phyloP scores from a whole-genome alignment of 1,140 invertebrate species.

The Pygmarrhopalites habei region DNA sequence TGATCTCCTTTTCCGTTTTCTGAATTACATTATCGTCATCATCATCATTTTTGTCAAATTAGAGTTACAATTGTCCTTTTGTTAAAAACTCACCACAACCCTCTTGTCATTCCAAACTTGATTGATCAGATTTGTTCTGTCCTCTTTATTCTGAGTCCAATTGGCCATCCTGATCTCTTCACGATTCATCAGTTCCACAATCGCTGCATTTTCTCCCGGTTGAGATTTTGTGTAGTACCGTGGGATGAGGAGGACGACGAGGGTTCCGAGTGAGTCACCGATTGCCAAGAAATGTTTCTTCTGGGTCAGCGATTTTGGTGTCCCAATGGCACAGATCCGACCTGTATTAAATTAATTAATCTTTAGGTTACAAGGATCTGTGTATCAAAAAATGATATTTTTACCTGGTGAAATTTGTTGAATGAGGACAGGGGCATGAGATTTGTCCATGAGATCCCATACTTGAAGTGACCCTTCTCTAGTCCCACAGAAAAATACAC shows the following conservation, averaged over 20 bases:
- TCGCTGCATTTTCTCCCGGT: slow-evolving; percentile 15
- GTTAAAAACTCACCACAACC: not conserved
- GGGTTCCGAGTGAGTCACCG: slow-evolving; percentile 22
- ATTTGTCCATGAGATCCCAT: slow-evolving; percentile 49
- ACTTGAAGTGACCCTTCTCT: slow-evolving; percentile 48
- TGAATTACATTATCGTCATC: not conserved
- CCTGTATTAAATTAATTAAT: too few species aligned
- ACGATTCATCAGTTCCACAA: slow-evolving; percentile 29
- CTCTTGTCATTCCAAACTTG: slow-evolving; percentile 13
- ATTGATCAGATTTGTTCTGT: slow-evolving; percentile 21
- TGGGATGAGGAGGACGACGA: slow-evolving; percentile 27
- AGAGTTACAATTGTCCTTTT: too few species aligned
- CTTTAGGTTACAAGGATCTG: too few species aligned
- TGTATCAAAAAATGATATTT: too few species aligned
- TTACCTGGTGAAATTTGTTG: slow-evolving; percentile 31
- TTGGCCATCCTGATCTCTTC: slow-evolving; percentile 26
- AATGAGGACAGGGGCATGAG: slow-evolving; percentile 44
- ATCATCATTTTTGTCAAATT: not conserved
- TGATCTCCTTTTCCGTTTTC: slow-evolving; percentile 17
- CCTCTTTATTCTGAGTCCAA: slow-evolving; percentile 26
- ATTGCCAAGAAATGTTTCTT: slow-evolving; percentile 30
- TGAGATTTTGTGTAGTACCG: slow-evolving; percentile 19
- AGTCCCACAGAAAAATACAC: slow-evolving; percentile 47
- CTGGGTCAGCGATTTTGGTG: slow-evolving; percentile 14
- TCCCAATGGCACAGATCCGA: slow-evolving; percentile 24